Conservation (phyloP, 2,888 invertebrate species). For the Balanococcus diminutus region DNA sequence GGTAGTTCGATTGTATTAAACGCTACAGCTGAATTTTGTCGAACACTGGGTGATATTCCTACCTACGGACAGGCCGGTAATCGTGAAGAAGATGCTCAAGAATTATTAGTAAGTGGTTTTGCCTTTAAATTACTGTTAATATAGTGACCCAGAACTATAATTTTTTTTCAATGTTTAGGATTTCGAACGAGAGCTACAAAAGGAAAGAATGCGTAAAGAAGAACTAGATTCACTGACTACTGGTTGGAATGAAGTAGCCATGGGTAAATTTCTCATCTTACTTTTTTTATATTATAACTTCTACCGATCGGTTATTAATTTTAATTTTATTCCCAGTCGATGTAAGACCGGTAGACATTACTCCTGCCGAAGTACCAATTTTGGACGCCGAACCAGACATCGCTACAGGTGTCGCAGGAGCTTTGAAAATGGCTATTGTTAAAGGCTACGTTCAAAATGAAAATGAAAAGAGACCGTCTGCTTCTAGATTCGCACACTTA, state of each 20-base stretch:
- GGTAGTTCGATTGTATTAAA: conserved; percentile 79
- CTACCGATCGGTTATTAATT: not conserved
- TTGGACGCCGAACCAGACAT: conserved; percentile 92
- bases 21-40: conserved; percentile 95
- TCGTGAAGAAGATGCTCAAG: conserved; percentile 79
- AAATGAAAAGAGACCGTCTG: conserved; percentile 73
- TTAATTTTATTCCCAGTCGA: conserved; percentile 59
- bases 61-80: conserved; percentile 92
- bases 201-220: conserved; percentile 63
- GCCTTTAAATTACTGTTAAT: not conserved
- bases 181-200: conserved; percentile 64
- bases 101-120: conserved; percentile 65
- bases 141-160: not conserved
- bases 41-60: conserved; percentile 93
- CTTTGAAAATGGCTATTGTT: conserved; percentile 85
- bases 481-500: conserved; percentile 74
- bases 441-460: conserved; percentile 93
- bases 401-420: conserved; percentile 89
- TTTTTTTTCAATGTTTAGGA: conserved; percentile 62
- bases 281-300: not conserved
- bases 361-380: conserved; percentile 69
- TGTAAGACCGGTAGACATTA: conserved; percentile 63
- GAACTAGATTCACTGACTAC: conserved; percentile 66
- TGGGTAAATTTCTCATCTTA: conserved; percentile 61
- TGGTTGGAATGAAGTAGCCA: conserved; percentile 84